Percentiles rank a stretch among this genome's conserved stretches.
Conservation (phyloP, 2,113 vertebrate species). For the Diphyllodes magnificus region DNA sequence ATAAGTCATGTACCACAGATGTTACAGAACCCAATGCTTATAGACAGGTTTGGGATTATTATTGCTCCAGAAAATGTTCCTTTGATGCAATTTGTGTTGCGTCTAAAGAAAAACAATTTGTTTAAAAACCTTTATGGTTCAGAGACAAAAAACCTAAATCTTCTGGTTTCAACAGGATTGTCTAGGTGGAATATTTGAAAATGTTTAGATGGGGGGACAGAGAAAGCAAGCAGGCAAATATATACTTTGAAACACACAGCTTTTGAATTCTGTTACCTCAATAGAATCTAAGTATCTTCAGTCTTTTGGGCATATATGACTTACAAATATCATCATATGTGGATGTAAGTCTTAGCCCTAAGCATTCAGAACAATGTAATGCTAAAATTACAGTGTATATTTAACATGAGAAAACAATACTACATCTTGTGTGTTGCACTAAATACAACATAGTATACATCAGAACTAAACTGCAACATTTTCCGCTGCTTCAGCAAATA, state of each 20-base stretch:
- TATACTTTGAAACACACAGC: not conserved
- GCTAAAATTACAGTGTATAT: not conserved
- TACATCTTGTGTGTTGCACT: not conserved
- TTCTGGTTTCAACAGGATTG: not conserved
- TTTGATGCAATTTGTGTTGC: not conserved
- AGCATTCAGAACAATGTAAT: not conserved
- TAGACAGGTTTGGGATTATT: not conserved
- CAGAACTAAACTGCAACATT: constrained; percentile 3
- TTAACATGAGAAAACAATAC: constrained; percentile 27
- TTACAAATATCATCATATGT: not conserved
- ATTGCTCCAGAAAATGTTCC: not conserved
- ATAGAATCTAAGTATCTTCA: not conserved
- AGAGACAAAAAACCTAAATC: not conserved
- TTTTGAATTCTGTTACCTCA: not conserved
- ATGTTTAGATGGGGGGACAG: not conserved
- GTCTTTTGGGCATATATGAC: not conserved
- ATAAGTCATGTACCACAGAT: not conserved
- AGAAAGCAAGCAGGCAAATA: not conserved
- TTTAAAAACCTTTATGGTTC: not conserved
- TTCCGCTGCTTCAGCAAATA: constrained; percentile 49
- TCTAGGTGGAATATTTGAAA: not conserved
- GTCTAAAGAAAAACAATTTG: not conserved
- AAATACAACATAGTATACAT: not conserved
- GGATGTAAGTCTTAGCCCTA: not conserved
- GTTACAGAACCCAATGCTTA: not conserved